Evolutionary conservation across 2,113 vertebrate species (phyloP).

Genomic region (Etheostoma spectabile): DNA sequence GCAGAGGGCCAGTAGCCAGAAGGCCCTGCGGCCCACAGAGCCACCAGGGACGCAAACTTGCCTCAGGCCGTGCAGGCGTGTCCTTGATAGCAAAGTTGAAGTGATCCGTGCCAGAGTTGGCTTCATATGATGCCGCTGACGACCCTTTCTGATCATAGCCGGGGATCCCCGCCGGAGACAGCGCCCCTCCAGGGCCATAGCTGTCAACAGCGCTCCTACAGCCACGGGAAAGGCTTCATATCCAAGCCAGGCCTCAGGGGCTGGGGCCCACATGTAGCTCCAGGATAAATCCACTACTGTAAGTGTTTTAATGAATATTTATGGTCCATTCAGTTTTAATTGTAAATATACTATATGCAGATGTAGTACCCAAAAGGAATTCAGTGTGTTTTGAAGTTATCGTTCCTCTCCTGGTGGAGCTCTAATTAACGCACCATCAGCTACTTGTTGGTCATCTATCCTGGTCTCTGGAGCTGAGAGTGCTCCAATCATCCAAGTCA

Average conservation of each 20-base stretch:
- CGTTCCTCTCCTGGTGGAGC: slow-evolving; percentile 23
- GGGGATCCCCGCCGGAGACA: slow-evolving; percentile 79
- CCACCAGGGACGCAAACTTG: slow-evolving; percentile 87
- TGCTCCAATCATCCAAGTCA: slow-evolving; percentile 57
- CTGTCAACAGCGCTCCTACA: slow-evolving; percentile 83
- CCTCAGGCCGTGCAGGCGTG: slow-evolving; percentile 91
- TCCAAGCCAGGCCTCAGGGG: slow-evolving; percentile 82
- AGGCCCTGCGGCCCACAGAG: slow-evolving; percentile 87
- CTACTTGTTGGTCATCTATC: slow-evolving; percentile 71
- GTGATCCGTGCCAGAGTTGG: slow-evolving; percentile 64
- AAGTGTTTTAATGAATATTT: slow-evolving; percentile 31
- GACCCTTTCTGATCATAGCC: slow-evolving; percentile 68
- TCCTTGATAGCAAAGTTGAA: slow-evolving; percentile 83
- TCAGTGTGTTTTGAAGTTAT: slow-evolving; percentile 15
- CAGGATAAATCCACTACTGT: slow-evolving; percentile 77
- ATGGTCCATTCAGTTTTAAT: background rate
- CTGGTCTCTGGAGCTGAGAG: slow-evolving; percentile 38
- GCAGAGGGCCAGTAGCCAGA: slow-evolving; percentile 94
- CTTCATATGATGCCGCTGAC: slow-evolving; percentile 50
- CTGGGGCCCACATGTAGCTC: slow-evolving; percentile 86
- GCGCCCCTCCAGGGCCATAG: slow-evolving; percentile 84
- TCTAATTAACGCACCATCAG: slow-evolving; percentile 25
- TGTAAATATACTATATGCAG: background rate
- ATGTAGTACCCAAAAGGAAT: background rate
- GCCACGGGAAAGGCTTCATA: slow-evolving; percentile 82